These are phyloP conservation scores for Megaceryle maxima DNA, from an alignment of 2,113 vertebrate genomes.

Conservation along the genomic window DNA sequence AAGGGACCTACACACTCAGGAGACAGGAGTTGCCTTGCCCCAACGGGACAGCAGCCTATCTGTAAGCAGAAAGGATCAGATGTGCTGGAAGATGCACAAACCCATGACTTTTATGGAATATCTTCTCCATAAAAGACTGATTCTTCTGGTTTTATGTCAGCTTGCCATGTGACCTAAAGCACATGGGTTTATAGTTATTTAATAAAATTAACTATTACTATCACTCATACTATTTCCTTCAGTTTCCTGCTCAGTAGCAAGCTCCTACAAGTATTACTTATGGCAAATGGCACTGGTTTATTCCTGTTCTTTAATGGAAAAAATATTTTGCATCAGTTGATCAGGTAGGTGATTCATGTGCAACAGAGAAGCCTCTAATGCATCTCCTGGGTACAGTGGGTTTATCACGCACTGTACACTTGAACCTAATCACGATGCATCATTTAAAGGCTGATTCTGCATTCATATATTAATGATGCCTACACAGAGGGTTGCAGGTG, in stretches of 20 bases:
- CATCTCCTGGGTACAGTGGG: neutral
- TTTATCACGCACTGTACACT: neutral
- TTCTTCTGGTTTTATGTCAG: neutral
- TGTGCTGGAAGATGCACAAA: neutral
- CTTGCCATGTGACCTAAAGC: neutral
- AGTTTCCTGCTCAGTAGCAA: neutral
- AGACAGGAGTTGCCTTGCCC: neutral
- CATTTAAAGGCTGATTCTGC: neutral
- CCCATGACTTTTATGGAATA: neutral
- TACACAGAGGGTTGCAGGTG: neutral
- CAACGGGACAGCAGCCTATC: neutral
- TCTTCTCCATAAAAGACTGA: neutral
- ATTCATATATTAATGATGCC: neutral
- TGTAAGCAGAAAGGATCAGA: neutral
- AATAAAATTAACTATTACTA: neutral
- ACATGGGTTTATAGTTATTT: neutral
- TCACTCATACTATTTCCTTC: neutral
- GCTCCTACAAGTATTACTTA: neutral
- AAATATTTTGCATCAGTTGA: neutral
- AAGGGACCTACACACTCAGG: neutral
- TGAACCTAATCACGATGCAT: neutral
- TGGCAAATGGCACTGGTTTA: neutral
- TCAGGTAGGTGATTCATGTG: neutral
- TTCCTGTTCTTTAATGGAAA: neutral
- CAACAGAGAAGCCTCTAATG: neutral